Conservation (phyloP, 2,888 invertebrate genomes). For the Meta bourneti region DNA sequence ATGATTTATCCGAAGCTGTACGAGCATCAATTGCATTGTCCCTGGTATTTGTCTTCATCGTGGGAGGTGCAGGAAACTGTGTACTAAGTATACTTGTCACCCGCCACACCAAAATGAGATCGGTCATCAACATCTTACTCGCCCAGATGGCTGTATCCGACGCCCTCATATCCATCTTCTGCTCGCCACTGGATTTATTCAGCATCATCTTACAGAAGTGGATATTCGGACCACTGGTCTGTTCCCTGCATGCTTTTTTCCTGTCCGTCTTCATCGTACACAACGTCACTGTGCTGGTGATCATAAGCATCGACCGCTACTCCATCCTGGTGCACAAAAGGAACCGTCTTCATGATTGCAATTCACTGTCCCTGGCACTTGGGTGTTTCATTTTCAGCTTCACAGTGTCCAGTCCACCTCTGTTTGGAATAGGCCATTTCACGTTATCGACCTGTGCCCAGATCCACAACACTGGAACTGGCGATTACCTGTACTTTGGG, state of each 20-base stretch:
- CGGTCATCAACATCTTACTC: constrained; percentile 80
- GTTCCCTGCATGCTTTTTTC: constrained; percentile 77
- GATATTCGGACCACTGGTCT: constrained; percentile 77
- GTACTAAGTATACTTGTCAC: constrained; percentile 79
- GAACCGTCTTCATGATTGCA: constrained; percentile 78
- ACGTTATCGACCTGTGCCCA: constrained; percentile 61
- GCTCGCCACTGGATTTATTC: constrained; percentile 78
- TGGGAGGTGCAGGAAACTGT: constrained; percentile 78
- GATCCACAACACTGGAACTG: background rate
- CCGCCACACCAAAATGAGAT: constrained; percentile 79
- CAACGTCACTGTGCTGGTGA: constrained; percentile 78
- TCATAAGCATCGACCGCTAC: constrained; percentile 79
- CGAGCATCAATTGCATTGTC: background rate
- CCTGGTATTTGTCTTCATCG: background rate
- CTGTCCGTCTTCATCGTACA: constrained; percentile 78
- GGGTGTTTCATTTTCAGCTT: constrained; percentile 78
- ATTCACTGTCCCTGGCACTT: constrained; percentile 77
- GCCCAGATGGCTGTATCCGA: constrained; percentile 79
- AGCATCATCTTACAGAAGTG: constrained; percentile 77
- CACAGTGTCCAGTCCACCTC: constrained; percentile 66
- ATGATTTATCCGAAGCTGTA: background rate
- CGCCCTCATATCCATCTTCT: constrained; percentile 78
- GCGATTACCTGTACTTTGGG: constrained; percentile 74
- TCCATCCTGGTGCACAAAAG: constrained; percentile 79
- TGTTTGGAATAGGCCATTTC: constrained; percentile 52